A percentile compares a stretch with the other conserved stretches of the same genome.
These are phyloP conservation scores for Pitangus sulphuratus DNA, from an alignment of 2,797 vertebrate species.

Conservation along the genomic window DNA sequence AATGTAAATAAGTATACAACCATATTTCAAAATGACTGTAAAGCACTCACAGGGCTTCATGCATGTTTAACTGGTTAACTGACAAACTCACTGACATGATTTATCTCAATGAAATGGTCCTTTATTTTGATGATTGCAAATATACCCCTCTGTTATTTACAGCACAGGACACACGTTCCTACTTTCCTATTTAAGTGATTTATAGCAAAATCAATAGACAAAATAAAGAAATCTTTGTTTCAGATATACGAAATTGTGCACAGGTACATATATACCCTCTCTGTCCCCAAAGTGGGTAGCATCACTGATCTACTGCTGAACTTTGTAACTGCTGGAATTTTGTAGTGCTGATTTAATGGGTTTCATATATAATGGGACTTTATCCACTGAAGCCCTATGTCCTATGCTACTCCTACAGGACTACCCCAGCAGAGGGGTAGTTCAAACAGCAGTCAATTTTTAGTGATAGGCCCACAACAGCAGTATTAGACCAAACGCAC, in stretches of 20 bases:
- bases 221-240: background rate
- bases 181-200: background rate
- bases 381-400: background rate
- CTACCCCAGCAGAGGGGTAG: background rate
- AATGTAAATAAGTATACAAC: background rate
- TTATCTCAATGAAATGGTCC: background rate
- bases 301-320: background rate
- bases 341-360: background rate
- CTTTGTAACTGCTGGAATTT: background rate
- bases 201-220: background rate
- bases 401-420: background rate
- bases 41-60: background rate
- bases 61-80: background rate
- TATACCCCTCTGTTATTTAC: background rate
- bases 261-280: background rate
- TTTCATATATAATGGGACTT: background rate
- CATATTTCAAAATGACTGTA: background rate
- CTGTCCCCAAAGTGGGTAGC: background rate
- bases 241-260: background rate
- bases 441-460: conserved; percentile 28
- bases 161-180: background rate
- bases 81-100: background rate
- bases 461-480: background rate
- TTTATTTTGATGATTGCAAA: background rate
- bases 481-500: background rate